Evolutionary conservation across 2,888 invertebrate species (phyloP), one percentile per base, ranked within the genome.

Genomic region (Eulithis testata): DNA sequence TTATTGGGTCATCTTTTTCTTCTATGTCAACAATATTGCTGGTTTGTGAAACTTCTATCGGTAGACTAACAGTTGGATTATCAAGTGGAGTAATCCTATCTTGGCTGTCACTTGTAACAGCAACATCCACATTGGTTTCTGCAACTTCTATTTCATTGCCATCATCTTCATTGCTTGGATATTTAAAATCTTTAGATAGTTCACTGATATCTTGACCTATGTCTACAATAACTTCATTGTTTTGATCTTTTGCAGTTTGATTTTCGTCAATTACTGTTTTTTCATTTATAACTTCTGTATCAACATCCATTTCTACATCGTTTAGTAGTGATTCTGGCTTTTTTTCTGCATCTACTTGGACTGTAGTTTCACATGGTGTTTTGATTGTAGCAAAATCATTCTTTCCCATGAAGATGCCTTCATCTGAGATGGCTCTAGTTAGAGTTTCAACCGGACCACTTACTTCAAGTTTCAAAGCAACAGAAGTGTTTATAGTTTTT

Each of bases 231-330:
- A 7, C 37, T 11, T 63, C 54, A 44, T 31, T 52, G 55, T 62
- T 51, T 11, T 40, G 9, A 8, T 1, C 8, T 12, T 12, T 8
- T 40, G 14, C 4, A 49, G 5, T 21, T 31, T 36, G 12, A 52
- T 36, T 31, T 21, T 9, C 43, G 21, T 66, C 51, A 31, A n/a
- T 12, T n/a, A 40, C 36, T 11, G 40, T 44, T 1, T 27, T 12
- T 11, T 14, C 9, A 45, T 4, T 47, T 11, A 12, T 36, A 8
- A 44, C 12, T 54, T 47, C 37, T 44, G 31, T 31, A 59, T 63
- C 52, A 58, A 60, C 12, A 63, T 66, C 59, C 49, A 56, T 54
- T 9, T 58, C 11, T 2, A 31, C 53, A 60, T 57, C 52, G 67
- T 45, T 36, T 21, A 1, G 27, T 45, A 40, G n/a, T 12, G 54